Base-by-base conservation (phyloP, 2,113 vertebrate genomes). In the Sturnira hondurensis region DNA sequence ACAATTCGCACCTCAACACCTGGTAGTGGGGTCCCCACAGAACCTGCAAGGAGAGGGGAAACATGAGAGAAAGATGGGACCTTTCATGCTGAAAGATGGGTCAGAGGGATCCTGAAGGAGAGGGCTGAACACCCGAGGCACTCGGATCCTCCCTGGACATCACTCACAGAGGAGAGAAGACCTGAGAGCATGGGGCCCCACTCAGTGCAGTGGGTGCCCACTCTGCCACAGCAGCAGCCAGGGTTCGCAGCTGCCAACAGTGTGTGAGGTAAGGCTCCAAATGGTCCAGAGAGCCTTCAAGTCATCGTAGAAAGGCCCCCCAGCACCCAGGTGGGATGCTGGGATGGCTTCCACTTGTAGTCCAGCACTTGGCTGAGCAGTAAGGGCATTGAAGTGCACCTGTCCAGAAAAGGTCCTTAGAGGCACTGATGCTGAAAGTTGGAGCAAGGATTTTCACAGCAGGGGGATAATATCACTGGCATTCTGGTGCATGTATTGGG, bases 21-120 rank as follows among this genome's bases (percentile, higher is more conserved):
- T 0, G 99, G 99, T 33, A 99, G 98, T 0, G 99, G 99, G 22
- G 97, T 98, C n/a, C 99, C 99, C 67, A 99, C 99, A 0, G 99
- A 98, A 19, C 99, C 99, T 99, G 96, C 33, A 33, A 38, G 36
- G 86, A 22, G 43, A 24, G 2, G 20, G 33, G 31, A 36, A 54
- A 54, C 17, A 77, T 0, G 2, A 3, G 41, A 19, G 7, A 89
- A 19, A 36, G 63, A n/a, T n/a, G n/a, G n/a, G n/a, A n/a, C n/a
- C n/a, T n/a, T n/a, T n/a, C n/a, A n/a, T n/a, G n/a, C n/a, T n/a
- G n/a, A n/a, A 22, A 22, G 77, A 24, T 0, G 14, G 19, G n/a
- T 41, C 19, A n/a, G 28, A 38, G 38, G 54, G 20, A 5, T 31
- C 38, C 26, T 0, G 2, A 15, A 36, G 61, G 13, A 36, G 31